Conservation (phyloP, 2,113 vertebrate genomes). For the Cathartes aura region DNA sequence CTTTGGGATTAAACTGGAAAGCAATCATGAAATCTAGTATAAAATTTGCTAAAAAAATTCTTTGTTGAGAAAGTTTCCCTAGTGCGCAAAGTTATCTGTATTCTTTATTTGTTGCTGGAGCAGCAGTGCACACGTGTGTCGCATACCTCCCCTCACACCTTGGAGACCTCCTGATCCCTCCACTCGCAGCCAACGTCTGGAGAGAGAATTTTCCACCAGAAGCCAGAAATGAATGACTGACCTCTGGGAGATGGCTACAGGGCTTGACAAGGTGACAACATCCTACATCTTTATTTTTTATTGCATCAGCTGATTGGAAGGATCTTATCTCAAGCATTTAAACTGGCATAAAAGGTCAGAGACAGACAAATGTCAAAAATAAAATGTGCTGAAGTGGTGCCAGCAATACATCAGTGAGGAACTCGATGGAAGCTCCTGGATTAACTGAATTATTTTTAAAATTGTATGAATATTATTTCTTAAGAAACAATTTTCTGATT, state of each 20-base stretch:
- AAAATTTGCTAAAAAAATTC: neutral
- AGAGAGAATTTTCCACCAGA: neutral
- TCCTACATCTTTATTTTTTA: neutral
- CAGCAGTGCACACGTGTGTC: neutral
- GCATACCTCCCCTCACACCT: neutral
- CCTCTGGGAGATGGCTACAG: neutral
- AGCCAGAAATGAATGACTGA: neutral
- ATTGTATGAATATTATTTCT: neutral
- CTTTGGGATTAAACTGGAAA: neutral
- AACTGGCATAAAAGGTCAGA: neutral
- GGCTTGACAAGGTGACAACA: neutral
- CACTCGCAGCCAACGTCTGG: accelerated
- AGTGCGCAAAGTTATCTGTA: accelerated
- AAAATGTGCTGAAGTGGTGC: neutral
- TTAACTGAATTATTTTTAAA: neutral
- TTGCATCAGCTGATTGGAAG: neutral
- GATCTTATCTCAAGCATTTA: neutral
- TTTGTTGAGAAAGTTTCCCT: neutral
- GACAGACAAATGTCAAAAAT: neutral
- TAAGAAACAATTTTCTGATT: neutral
- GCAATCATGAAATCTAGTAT: neutral
- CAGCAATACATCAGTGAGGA: neutral
- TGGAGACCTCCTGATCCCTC: neutral
- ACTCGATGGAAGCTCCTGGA: neutral
- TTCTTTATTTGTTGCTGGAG: neutral